Percentiles rank a stretch among this genome's conserved stretches.
Evolutionary conservation across 2,797 vertebrate species (phyloP).

Genomic region (Ceyx erithaca): DNA sequence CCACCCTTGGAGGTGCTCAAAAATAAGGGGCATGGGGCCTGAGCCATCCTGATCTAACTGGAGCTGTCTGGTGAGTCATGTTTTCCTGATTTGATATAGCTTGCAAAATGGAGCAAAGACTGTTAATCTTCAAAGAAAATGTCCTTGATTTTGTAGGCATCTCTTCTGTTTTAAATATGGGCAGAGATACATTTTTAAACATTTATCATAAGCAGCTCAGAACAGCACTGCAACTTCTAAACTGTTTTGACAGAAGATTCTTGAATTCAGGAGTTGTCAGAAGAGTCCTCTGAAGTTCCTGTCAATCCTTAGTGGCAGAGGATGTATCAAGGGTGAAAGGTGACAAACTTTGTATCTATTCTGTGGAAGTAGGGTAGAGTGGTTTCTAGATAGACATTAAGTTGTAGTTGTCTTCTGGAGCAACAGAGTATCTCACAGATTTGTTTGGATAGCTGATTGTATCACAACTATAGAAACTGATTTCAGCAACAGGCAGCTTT

Average conservation of each 20-base stretch:
- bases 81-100: neutral
- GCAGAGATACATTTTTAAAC: neutral
- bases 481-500: neutral
- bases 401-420: neutral
- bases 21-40: neutral
- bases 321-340: neutral
- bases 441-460: neutral
- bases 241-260: neutral
- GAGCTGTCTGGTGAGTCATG: fast-evolving
- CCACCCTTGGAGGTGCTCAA: neutral
- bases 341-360: neutral
- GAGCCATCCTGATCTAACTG: neutral
- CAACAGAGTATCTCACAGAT: neutral
- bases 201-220: neutral
- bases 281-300: neutral
- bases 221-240: neutral
- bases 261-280: neutral
- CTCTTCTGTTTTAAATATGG: neutral
- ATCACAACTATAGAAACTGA: neutral
- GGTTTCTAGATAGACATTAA: neutral
- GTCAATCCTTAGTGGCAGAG: neutral
- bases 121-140: neutral
- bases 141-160: neutral
- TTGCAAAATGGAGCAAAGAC: neutral
- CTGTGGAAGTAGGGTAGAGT: neutral